A percentile compares a stretch with the other conserved stretches of the same genome.
Evolutionary conservation across 92 coral and sea anemone genomes (phyloP).

Genomic region (Paramuricea clavata): DNA sequence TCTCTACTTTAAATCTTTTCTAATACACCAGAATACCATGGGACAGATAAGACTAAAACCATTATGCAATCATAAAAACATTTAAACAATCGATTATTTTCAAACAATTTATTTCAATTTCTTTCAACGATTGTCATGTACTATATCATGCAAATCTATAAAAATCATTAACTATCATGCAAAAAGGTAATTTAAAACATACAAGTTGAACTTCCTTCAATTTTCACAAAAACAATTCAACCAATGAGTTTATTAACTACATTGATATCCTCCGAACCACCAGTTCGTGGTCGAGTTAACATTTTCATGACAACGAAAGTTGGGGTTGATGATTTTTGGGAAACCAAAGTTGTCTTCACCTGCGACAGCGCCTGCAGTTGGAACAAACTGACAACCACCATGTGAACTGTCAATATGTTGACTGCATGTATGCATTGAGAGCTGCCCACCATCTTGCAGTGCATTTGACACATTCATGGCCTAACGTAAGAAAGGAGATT

Average conservation of each 20-base stretch:
- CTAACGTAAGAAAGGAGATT: not conserved
- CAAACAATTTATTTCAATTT: too few relatives aligned
- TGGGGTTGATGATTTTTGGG: not conserved
- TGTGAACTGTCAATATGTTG: constrained; percentile 37
- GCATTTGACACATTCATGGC: not conserved
- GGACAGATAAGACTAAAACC: too few relatives aligned
- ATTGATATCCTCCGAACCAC: constrained; percentile 46
- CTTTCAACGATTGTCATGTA: too few relatives aligned
- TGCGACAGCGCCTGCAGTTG: constrained; percentile 36
- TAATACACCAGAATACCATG: too few relatives aligned
- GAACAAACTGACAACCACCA: constrained; percentile 23
- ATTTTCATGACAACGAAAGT: constrained; percentile 43
- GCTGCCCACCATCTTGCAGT: constrained; percentile 18
- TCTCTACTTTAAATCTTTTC: too few relatives aligned
- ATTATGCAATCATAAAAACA: too few relatives aligned
- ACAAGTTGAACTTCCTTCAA: too few relatives aligned
- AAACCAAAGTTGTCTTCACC: constrained; percentile 70
- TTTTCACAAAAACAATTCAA: not conserved
- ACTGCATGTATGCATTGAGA: not conserved
- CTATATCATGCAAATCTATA: too few relatives aligned
- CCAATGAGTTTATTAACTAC: not conserved
- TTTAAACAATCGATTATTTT: too few relatives aligned
- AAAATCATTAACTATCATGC: too few relatives aligned
- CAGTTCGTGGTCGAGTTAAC: constrained; percentile 45
- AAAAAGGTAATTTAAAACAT: too few relatives aligned